These are phyloP conservation scores for Epinotia demarniana DNA, from an alignment of 2,888 invertebrate genomes.

Conservation along the genomic window DNA sequence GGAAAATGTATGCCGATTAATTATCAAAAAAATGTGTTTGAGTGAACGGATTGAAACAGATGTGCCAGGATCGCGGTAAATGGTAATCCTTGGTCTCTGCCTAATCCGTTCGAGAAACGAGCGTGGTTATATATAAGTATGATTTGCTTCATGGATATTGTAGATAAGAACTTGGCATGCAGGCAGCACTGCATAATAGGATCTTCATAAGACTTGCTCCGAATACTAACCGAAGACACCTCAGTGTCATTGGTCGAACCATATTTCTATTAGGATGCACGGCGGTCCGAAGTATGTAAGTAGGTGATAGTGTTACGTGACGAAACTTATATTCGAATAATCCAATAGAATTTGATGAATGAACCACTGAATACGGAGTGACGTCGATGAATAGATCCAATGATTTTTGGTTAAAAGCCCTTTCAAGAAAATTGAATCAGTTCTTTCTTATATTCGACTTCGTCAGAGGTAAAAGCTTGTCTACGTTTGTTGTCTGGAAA, in stretches of 20 bases:
- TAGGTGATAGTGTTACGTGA: slow-evolving; percentile 43
- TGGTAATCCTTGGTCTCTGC: background rate
- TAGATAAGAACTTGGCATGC: background rate
- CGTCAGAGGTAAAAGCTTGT: slow-evolving; percentile 15
- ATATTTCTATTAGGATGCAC: slow-evolving; percentile 33
- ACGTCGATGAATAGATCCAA: slow-evolving; percentile 30
- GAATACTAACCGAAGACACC: slow-evolving; percentile 33
- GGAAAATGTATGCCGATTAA: background rate
- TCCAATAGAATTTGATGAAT: slow-evolving; percentile 40
- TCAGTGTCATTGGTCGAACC: slow-evolving; percentile 38
- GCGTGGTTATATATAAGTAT: background rate
- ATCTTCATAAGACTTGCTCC: slow-evolving; percentile 14
- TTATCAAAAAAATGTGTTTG: background rate
- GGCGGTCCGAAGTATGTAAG: slow-evolving; percentile 21
- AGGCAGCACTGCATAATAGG: slow-evolving; percentile 1
- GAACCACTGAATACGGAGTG: slow-evolving; percentile 21
- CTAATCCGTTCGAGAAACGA: background rate
- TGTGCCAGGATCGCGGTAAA: background rate
- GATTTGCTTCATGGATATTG: background rate
- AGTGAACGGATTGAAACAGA: background rate
- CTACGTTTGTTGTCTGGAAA: slow-evolving; percentile 6
- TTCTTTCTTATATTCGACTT: slow-evolving; percentile 7
- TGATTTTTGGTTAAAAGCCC: slow-evolving; percentile 26
- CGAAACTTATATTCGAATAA: slow-evolving; percentile 39
- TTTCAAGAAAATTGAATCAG: slow-evolving; percentile 23